phyloP scores from a whole-genome alignment of 2,797 vertebrate species.

The Gorsachius magnificus region DNA sequence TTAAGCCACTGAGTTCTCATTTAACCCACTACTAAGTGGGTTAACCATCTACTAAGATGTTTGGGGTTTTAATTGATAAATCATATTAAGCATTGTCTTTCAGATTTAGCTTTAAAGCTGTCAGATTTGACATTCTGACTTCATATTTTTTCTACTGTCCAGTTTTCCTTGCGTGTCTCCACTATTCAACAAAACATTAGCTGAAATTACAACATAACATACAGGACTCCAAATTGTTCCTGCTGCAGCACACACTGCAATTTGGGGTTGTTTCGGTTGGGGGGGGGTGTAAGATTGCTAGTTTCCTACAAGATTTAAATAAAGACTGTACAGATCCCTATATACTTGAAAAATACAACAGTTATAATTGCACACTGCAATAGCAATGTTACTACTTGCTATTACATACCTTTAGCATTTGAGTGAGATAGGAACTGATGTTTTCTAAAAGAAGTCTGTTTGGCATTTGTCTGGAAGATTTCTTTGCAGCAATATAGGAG shows the following conservation, averaged over 20 bases:
- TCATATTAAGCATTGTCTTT: neutral
- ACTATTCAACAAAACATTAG: neutral
- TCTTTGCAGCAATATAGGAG: slow-evolving; percentile 89
- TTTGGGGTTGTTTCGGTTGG: neutral
- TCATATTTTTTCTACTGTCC: neutral
- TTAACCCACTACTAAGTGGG: neutral
- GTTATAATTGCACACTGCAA: neutral
- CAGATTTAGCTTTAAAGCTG: neutral
- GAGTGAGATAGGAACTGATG: slow-evolving; percentile 86
- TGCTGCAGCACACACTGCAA: neutral
- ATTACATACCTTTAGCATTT: slow-evolving; percentile 87
- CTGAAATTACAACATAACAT: neutral
- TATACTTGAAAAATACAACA: neutral
- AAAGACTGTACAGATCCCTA: neutral
- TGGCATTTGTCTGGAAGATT: slow-evolving; percentile 81
- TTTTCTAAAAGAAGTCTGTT: slow-evolving; percentile 86
- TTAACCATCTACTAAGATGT: neutral
- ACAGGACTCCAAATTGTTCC: neutral
- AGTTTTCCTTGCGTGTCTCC: neutral
- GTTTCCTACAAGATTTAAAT: neutral
- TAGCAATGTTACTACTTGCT: neutral
- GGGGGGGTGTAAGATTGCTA: neutral
- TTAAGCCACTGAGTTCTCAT: neutral
- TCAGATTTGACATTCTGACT: neutral
- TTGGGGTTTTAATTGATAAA: neutral